Evolutionary conservation across 2,797 vertebrate species (phyloP), one percentile per base, ranked within the genome.

Genomic region (Siniperca undulata): DNA sequence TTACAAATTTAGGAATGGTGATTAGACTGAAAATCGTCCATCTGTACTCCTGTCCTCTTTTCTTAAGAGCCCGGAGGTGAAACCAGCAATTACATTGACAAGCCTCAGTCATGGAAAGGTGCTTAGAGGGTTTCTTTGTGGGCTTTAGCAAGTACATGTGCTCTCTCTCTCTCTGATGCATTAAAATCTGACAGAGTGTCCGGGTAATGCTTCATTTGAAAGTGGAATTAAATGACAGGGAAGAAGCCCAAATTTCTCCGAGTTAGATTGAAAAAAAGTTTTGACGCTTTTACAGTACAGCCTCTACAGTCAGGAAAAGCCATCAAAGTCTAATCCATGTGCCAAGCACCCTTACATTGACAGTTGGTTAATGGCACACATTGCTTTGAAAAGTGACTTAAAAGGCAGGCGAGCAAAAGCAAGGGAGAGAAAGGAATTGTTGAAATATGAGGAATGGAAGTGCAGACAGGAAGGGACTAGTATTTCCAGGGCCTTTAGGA

Each of bases 21-120:
- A 93, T 93, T 91, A 90, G 78, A 85, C 77, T 85, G 68, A 87
- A 90, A 92, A 89, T 86, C 79, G 83, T 85, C 85, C 79, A 86
- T 89, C 86, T 88, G 62, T 80, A 77, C 73, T 78, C 70, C 77
- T 90, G 82, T 88, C 86, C 67, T 80, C 83, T 89, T 89, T 89
- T 86, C 80, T 86, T 90, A 87, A 92, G 90, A 91, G 82, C 86
- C 87, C 10, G 73, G 68, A 77, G 88, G 81, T 91, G 86, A 91
- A 93, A 91, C 86, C 84, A 83, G 86, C 90, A 92, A 94, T 94
- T 94, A 91, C 89, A 88, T 91, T 91, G 92, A 89, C 83, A 85
- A 89, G 74, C 56, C 74, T 78, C 86, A 69, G 76, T 89, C 85
- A 80, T 84, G 83, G 86, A 91, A 89, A 90, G 87, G 89, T 93